Conservation (phyloP, 2,888 invertebrate species). For the Nematopogon swammerdamellus region DNA sequence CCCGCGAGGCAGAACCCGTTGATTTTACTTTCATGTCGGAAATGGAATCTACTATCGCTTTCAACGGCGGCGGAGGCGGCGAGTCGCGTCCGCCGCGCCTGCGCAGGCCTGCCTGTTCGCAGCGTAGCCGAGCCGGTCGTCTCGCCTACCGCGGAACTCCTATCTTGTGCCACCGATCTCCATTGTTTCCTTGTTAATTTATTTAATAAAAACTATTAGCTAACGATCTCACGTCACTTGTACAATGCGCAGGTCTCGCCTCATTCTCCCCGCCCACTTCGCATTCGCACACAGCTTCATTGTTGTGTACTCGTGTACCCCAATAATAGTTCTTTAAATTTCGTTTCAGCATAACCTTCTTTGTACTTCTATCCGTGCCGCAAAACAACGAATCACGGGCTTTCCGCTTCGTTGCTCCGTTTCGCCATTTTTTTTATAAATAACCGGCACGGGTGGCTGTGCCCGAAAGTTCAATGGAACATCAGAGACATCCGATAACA, state of each 20-base stretch:
- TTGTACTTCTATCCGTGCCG: too few species aligned
- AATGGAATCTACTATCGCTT: conserved; percentile 40
- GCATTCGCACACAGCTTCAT: too few species aligned
- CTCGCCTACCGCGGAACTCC: background rate
- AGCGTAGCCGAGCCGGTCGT: background rate
- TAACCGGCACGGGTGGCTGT: too few species aligned
- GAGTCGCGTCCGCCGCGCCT: conserved; percentile 26
- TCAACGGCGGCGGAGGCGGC: conserved; percentile 34
- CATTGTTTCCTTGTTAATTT: background rate
- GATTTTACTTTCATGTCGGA: conserved; percentile 55
- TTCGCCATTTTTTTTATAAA: too few species aligned
- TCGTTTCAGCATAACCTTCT: too few species aligned
- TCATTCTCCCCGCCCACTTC: too few species aligned
- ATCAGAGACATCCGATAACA: too few species aligned
- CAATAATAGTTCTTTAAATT: too few species aligned
- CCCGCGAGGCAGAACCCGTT: conserved; percentile 19
- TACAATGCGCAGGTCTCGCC: background rate
- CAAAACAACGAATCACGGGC: too few species aligned
- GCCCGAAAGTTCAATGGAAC: too few species aligned
- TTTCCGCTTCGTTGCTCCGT: too few species aligned
- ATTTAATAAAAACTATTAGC: background rate
- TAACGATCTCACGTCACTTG: background rate
- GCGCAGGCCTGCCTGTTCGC: background rate
- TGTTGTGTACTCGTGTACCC: too few species aligned
- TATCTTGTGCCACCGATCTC: background rate